A percentile compares a stretch with the other conserved stretches of the same genome.
Evolutionary conservation across 2,888 invertebrate genomes (phyloP).

Genomic region (Stictocephala bisonia): DNA sequence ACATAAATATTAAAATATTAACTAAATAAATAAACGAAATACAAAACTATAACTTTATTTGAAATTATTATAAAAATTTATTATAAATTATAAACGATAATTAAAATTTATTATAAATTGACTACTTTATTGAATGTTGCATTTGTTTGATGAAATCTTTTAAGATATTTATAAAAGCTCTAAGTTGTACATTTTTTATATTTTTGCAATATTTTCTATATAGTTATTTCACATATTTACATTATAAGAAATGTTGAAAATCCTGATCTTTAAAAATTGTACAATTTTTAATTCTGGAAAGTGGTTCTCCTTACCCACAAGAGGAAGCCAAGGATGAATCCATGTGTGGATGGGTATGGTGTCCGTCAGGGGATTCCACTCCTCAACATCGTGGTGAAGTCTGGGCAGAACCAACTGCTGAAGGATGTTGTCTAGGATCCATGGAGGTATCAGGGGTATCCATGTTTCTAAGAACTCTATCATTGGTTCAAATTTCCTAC

Average conservation of each 20-base stretch:
- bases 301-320: constrained; percentile 72
- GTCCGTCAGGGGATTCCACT: constrained; percentile 96
- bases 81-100: no score
- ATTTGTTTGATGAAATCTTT: no score
- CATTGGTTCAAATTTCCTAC: constrained; percentile 81
- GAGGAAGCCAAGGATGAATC: constrained; percentile 96
- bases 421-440: constrained; percentile 86
- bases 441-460: constrained; percentile 81
- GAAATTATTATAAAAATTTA: no score
- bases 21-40: no score
- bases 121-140: no score
- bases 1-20: no score
- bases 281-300: no score
- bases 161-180: no score
- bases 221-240: background rate
- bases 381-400: constrained; percentile 79
- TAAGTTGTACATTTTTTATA: no score
- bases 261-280: no score
- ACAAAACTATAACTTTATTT: no score
- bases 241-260: background rate
- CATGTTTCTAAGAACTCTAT: constrained; percentile 84
- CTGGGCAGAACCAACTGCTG: constrained; percentile 85
- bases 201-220: background rate
- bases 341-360: constrained; percentile 96
- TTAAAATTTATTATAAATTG: no score